Percentiles rank a stretch among this genome's conserved stretches.
Conservation (phyloP, 2,797 vertebrate genomes). For the Sebastes steindachneri region DNA sequence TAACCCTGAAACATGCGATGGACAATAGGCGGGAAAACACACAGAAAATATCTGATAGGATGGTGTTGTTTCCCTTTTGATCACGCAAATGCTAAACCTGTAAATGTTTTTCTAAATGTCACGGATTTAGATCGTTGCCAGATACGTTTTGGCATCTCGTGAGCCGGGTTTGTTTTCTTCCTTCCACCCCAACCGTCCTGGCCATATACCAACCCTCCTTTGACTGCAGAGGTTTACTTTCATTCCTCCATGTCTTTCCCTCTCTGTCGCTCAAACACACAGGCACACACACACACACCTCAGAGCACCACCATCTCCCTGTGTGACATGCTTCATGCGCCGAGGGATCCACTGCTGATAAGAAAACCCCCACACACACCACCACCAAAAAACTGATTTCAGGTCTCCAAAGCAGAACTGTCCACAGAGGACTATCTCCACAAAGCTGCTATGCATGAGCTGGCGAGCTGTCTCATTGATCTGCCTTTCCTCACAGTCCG, state of each 20-base stretch:
- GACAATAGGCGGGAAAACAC: background rate
- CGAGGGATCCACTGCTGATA: conserved; percentile 69
- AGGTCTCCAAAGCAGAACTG: conserved; percentile 78
- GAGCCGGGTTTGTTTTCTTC: conserved; percentile 17
- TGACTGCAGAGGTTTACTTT: conserved; percentile 32
- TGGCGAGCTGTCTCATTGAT: conserved; percentile 80
- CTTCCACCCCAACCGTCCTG: background rate
- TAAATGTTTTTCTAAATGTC: conserved; percentile 5
- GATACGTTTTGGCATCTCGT: background rate
- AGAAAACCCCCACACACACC: conserved; percentile 46
- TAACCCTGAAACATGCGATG: conserved; percentile 1
- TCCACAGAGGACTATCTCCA: conserved; percentile 76
- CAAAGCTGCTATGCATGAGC: conserved; percentile 77
- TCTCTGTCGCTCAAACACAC: conserved; percentile 41
- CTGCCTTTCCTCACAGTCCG: conserved; percentile 72
- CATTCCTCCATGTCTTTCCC: conserved; percentile 31
- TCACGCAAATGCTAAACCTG: background rate
- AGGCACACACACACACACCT: conserved; percentile 29
- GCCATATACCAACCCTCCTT: background rate
- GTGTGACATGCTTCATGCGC: conserved; percentile 71
- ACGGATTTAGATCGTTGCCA: background rate
- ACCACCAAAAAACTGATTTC: conserved; percentile 71
- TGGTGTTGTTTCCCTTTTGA: background rate
- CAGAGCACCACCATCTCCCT: conserved; percentile 45
- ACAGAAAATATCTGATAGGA: background rate